Evolutionary conservation across 1,140 invertebrate species (phyloP).

Genomic region (Diprion similis): DNA sequence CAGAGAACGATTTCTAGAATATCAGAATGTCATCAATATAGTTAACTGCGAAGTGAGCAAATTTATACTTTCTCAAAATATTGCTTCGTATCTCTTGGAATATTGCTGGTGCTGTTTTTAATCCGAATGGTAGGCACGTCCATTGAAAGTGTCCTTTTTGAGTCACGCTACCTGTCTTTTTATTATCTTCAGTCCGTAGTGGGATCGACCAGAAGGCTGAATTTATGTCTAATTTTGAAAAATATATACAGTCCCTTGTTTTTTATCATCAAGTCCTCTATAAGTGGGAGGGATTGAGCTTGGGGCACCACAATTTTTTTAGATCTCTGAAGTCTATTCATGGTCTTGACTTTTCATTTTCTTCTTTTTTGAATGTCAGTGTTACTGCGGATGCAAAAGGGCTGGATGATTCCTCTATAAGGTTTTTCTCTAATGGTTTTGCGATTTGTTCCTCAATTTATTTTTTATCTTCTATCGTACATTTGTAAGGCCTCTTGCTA

Average conservation of each 20-base stretch:
- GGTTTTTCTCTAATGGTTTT: conserved; percentile 19
- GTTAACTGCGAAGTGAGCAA: conserved; percentile 20
- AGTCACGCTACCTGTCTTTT: no score
- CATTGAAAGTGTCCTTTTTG: no score
- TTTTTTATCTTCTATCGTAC: conserved; percentile 22
- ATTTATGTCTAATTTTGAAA: conserved; percentile 28
- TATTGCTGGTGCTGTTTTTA: no score
- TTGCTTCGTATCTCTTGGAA: background rate
- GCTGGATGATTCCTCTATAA: conserved; percentile 30
- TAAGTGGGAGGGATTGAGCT: conserved; percentile 31
- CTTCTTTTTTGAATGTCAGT: conserved; percentile 30
- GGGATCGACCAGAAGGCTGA: conserved; percentile 32
- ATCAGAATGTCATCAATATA: conserved; percentile 30
- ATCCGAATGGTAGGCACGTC: no score
- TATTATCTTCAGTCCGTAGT: background rate
- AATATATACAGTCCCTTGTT: conserved; percentile 25
- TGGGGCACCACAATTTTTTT: conserved; percentile 31
- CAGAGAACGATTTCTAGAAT: conserved; percentile 26
- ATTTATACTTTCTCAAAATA: conserved; percentile 16
- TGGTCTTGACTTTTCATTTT: conserved; percentile 17
- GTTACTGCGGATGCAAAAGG: conserved; percentile 7
- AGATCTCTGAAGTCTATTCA: conserved; percentile 12
- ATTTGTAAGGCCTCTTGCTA: conserved; percentile 25
- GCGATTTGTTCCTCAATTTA: conserved; percentile 29
- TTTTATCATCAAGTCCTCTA: conserved; percentile 26